Evolutionary conservation across 2,888 invertebrate species (phyloP), one percentile per base, ranked within the genome.

Genomic region (Neoscelio sp.): DNA sequence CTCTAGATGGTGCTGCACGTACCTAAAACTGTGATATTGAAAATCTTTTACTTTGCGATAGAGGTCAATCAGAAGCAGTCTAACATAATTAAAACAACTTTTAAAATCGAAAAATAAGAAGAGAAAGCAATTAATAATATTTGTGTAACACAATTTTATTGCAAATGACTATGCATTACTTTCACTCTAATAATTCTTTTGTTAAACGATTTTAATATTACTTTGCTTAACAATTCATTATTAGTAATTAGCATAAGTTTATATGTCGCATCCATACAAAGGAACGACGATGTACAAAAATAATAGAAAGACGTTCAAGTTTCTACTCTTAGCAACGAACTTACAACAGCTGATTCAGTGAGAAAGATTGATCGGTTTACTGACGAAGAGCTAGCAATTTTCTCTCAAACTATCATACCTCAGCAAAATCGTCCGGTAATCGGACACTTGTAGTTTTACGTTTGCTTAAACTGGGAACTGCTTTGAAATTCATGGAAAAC

Each of bases 371-470:
- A 79, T 75, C 65, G 58, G 35, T 58, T 48, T 20, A 23, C 26
- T 28, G 60, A 70, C 58, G 42, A 70, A 60, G 65, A 68, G 74
- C 48, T 79, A 65, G 82, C 81, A 50, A 79, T 83, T 81, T 81
- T 82, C 73, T 68, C 81, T 54, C 50, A 56, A 71, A 80, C 74
- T 46, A 78, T 83, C 67, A 67, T 79, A 68, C 71, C 76, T 44
- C 40, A 40, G 46, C 40, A 62, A 44, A 62, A 78, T 78, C 78
- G 80, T 82, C 78, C 79, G 78, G 81, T 80, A 80, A 81, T 64
- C 35, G 20, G 56, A 58, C 33, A 71, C 70, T 71, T n/a, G 6
- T 15, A 58, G 38, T 58, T 60, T 74, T 58, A 42, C 70, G 28
- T 40, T 40, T 64, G 26, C 48, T 54, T 56, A 20, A 52, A 26